Percentiles rank a stretch among this genome's conserved stretches.
Conservation (phyloP, 2,113 vertebrate species). For the Saimiri boliviensis region DNA sequence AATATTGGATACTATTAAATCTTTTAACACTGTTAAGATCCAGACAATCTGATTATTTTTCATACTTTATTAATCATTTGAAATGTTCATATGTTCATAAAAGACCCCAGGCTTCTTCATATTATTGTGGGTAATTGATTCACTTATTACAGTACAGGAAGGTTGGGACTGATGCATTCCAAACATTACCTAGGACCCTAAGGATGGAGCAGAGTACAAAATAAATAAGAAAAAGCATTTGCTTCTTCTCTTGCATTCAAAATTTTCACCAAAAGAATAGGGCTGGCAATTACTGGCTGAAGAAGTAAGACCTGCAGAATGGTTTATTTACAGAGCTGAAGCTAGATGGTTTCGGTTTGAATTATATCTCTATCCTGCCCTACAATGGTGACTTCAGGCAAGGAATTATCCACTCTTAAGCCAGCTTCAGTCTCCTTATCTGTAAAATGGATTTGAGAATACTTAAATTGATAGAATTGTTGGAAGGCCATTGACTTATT, state of each 20-base stretch:
- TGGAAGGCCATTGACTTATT: neutral
- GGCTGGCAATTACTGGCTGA: neutral
- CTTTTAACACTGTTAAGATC: neutral
- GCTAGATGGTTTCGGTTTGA: neutral
- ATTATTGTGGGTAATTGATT: neutral
- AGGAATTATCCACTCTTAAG: neutral
- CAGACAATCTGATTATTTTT: neutral
- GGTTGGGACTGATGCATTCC: neutral
- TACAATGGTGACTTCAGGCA: neutral
- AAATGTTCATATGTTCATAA: neutral
- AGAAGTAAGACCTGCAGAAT: neutral
- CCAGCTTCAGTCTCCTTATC: neutral
- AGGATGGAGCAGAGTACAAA: neutral
- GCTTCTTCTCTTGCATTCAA: neutral
- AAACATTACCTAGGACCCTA: neutral
- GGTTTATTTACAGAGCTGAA: neutral
- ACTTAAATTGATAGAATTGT: neutral
- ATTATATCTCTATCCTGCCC: neutral
- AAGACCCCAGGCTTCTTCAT: neutral
- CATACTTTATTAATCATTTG: neutral
- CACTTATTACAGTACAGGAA: neutral
- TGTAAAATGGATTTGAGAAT: neutral
- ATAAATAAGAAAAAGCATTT: neutral
- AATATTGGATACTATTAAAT: neutral
- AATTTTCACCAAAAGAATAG: neutral